Percentiles rank a stretch among this genome's conserved stretches.
phyloP scores from a whole-genome alignment of 2,797 vertebrate species.

The Pangasius krempfi region DNA sequence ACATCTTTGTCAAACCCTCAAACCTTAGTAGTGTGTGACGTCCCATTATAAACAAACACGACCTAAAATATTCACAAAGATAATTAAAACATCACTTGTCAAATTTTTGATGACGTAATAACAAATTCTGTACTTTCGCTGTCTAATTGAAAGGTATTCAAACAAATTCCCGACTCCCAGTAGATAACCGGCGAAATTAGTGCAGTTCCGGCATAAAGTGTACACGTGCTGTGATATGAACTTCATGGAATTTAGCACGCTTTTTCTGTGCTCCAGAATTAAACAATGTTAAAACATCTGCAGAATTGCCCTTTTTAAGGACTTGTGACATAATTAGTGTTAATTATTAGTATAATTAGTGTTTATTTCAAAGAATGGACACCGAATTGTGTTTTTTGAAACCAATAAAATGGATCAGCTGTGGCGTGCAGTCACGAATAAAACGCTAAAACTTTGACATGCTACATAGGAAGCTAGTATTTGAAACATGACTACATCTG shows the following conservation, averaged over 20 bases:
- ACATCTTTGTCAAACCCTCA: not conserved
- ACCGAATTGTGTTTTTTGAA: not conserved
- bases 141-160: not conserved
- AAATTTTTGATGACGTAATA: no score
- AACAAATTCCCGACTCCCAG: not conserved
- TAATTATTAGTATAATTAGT: not conserved
- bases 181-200: not conserved
- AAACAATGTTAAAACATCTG: not conserved
- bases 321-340: no score
- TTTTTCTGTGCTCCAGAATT: not conserved
- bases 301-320: not conserved
- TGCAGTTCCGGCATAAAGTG: not conserved
- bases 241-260: not conserved
- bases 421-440: not conserved
- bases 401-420: not conserved
- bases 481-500: constrained; percentile 9
- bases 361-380: not conserved
- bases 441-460: not conserved
- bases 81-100: not conserved
- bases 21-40: no score
- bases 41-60: not conserved
- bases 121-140: not conserved
- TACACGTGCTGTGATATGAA: not conserved
- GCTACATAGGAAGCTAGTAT: not conserved
- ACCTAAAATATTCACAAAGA: not conserved